Conservation (phyloP, 2,888 invertebrate species). For the Pseudococcus longispinus region DNA sequence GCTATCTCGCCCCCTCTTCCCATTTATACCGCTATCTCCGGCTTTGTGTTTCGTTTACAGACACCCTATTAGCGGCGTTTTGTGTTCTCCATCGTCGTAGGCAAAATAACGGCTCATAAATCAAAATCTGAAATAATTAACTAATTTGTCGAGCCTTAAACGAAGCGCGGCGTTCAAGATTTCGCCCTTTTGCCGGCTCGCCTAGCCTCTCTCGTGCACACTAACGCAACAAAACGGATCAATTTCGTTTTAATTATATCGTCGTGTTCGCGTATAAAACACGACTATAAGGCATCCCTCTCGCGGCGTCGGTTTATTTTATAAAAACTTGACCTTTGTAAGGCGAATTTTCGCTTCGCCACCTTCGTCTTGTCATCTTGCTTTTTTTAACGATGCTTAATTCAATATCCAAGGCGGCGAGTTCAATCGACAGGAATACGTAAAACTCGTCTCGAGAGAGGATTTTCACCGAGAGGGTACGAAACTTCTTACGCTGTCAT, state of each 20-base stretch:
- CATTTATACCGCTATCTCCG: not conserved
- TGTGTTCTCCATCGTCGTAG: not conserved
- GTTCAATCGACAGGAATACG: not conserved
- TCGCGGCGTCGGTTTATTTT: not conserved
- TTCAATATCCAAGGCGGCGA: not conserved
- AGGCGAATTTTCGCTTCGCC: not conserved
- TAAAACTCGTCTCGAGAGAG: not conserved
- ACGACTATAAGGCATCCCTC: not conserved
- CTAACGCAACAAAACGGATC: not conserved
- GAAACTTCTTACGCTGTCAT: not conserved
- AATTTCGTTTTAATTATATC: conserved; percentile 25
- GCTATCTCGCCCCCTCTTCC: not conserved
- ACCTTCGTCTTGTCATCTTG: not conserved
- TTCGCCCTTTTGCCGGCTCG: not conserved
- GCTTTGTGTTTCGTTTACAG: conserved; percentile 1
- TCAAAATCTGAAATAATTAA: conserved; percentile 24
- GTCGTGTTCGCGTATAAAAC: not conserved
- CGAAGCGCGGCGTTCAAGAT: not conserved
- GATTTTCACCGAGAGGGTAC: not conserved
- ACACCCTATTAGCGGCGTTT: not conserved
- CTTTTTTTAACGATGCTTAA: not conserved
- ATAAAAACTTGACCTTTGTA: not conserved
- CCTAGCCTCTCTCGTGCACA: not conserved
- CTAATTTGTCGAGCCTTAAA: conserved; percentile 23
- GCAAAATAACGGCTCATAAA: conserved; percentile 10